phyloP scores from a whole-genome alignment of 2,888 invertebrate species.

The Trissolcus japonicus region DNA sequence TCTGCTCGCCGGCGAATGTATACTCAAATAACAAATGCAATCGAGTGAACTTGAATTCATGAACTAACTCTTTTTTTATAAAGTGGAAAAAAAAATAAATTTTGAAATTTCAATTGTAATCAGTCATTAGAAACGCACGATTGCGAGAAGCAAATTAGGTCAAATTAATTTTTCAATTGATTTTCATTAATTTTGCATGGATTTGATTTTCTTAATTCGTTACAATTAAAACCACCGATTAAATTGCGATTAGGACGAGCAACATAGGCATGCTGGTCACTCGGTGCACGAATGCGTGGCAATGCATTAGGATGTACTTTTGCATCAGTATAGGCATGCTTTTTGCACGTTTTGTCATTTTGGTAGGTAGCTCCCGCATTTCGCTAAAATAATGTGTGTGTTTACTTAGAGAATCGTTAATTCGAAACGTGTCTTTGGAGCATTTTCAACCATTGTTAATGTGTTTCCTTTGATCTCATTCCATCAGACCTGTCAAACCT shows the following conservation, averaged over 20 bases:
- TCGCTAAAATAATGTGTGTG: conserved; percentile 30
- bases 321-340: conserved; percentile 55
- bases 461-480: not conserved
- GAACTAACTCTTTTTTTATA: conserved; percentile 19
- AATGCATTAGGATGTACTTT: conserved; percentile 56
- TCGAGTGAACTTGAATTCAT: not conserved
- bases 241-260: conserved; percentile 49
- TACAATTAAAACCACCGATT: conserved; percentile 34
- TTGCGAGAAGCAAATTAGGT: not conserved
- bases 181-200: conserved; percentile 1
- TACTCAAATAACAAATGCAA: conserved; percentile 1
- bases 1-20: conserved; percentile 63
- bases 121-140: no score
- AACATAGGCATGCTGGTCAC: conserved; percentile 52
- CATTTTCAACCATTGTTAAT: conserved; percentile 4
- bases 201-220: conserved; percentile 1
- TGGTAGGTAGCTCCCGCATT: conserved; percentile 55
- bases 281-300: conserved; percentile 53
- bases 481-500: conserved; percentile 85
- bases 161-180: not conserved
- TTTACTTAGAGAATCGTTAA: not conserved
- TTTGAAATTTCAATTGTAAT: no score
- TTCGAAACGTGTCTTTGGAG: not conserved
- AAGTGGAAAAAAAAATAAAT: no score
- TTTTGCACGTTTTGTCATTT: conserved; percentile 59